Evolutionary conservation across 2,888 invertebrate genomes (phyloP).

Genomic region (Cenopis cana): DNA sequence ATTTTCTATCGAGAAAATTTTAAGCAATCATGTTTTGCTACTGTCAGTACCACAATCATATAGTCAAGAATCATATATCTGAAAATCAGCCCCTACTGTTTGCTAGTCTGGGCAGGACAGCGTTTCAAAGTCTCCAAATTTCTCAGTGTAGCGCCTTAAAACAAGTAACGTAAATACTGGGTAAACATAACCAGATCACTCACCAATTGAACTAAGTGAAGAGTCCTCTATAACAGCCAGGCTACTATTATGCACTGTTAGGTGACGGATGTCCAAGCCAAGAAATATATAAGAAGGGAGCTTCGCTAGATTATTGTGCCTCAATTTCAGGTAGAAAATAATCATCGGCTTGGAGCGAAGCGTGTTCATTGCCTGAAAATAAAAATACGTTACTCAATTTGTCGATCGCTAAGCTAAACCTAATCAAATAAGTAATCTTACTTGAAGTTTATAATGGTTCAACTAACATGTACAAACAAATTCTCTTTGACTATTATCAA

Average conservation of each 20-base stretch:
- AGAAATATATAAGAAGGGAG: conserved; percentile 94
- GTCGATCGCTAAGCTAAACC: neutral
- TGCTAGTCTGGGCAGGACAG: too few species aligned
- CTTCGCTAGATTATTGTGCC: conserved; percentile 94
- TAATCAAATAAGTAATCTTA: neutral
- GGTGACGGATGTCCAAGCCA: conserved; percentile 94
- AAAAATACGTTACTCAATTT: conserved; percentile 17
- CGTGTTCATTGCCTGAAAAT: conserved; percentile 89
- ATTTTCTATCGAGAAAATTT: too few species aligned
- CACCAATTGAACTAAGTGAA: conserved; percentile 94
- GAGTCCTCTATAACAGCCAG: conserved; percentile 94
- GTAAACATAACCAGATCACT: conserved; percentile 53
- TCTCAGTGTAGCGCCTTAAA: too few species aligned
- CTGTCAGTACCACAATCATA: too few species aligned
- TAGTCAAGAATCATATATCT: too few species aligned
- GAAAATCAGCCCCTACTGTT: too few species aligned
- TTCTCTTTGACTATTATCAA: neutral
- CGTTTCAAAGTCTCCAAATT: too few species aligned
- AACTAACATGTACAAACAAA: neutral
- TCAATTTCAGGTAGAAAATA: conserved; percentile 94
- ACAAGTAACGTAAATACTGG: too few species aligned
- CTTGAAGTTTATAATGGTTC: neutral
- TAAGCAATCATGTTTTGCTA: too few species aligned
- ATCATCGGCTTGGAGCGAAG: conserved; percentile 92
- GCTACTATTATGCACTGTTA: conserved; percentile 95